Conservation (phyloP, 2,888 invertebrate species). For the Drosophila neonasuta region DNA sequence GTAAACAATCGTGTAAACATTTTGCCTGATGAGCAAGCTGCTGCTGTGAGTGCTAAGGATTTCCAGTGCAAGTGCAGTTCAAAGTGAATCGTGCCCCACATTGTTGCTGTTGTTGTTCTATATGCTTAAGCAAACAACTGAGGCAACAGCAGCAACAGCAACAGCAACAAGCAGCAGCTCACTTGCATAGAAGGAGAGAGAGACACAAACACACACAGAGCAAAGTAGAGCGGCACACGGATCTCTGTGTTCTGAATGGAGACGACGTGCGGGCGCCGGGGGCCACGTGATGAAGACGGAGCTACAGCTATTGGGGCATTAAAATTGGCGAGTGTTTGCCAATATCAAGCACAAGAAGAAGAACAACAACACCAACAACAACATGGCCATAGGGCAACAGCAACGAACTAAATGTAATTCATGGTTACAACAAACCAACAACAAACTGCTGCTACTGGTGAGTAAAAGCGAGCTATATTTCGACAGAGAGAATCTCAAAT, state of each 20-base stretch:
- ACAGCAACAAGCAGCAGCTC: neutral
- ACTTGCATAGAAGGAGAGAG: neutral
- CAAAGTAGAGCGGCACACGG: constrained; percentile 28
- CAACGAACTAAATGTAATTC: constrained; percentile 68
- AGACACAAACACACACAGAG: constrained; percentile 6
- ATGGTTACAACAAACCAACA: constrained; percentile 74
- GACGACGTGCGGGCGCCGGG: constrained; percentile 45
- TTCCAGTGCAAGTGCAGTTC: constrained; percentile 40
- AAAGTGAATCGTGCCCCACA: constrained; percentile 45
- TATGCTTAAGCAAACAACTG: constrained; percentile 20
- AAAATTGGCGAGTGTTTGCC: constrained; percentile 45
- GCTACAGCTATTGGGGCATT: constrained; percentile 32
- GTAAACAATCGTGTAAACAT: constrained; percentile 53
- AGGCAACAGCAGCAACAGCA: constrained; percentile 7
- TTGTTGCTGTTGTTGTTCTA: constrained; percentile 22
- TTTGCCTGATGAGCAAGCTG: constrained; percentile 46
- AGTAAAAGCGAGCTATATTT: constrained; percentile 37
- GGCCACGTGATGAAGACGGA: constrained; percentile 40
- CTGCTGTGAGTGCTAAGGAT: constrained; percentile 31
- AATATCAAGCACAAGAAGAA: constrained; percentile 47
- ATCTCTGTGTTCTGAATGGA: constrained; percentile 62
- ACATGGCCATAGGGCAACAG: constrained; percentile 63
- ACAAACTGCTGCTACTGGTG: constrained; percentile 72
- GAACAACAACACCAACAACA: constrained; percentile 56
- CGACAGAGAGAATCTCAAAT: neutral